phyloP scores from a whole-genome alignment of 1,140 invertebrate genomes.

The Elymnias hypermnestra region DNA sequence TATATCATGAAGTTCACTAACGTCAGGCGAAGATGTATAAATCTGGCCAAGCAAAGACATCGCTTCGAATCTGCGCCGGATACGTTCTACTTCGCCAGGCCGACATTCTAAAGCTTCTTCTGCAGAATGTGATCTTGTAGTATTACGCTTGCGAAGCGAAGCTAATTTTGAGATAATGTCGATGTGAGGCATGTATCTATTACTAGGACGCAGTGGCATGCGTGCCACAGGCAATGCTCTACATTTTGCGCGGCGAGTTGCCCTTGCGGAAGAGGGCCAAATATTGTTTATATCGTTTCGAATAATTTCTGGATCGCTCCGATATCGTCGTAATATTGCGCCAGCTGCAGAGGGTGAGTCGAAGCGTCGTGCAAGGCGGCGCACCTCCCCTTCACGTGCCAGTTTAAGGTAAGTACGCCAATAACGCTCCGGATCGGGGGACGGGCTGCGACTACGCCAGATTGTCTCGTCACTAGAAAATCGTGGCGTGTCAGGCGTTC shows the following conservation, averaged over 20 bases:
- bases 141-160: slow-evolving; percentile 77
- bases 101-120: slow-evolving; percentile 75
- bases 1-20: slow-evolving; percentile 85
- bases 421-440: slow-evolving; percentile 81
- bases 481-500: slow-evolving; percentile 64
- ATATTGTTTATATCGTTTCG: slow-evolving; percentile 75
- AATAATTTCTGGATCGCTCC: slow-evolving; percentile 86
- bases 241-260: slow-evolving; percentile 59
- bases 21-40: slow-evolving; percentile 88
- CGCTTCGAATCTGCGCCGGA: slow-evolving; percentile 81
- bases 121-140: slow-evolving; percentile 50
- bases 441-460: slow-evolving; percentile 80
- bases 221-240: slow-evolving; percentile 79
- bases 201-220: slow-evolving; percentile 79
- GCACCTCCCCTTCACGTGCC: slow-evolving; percentile 85
- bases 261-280: slow-evolving; percentile 58
- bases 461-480: slow-evolving; percentile 81
- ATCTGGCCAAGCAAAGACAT: slow-evolving; percentile 85
- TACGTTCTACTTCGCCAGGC: slow-evolving; percentile 81
- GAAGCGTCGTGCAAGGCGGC: slow-evolving; percentile 83
- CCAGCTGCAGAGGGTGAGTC: slow-evolving; percentile 75
- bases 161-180: slow-evolving; percentile 92
- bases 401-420: slow-evolving; percentile 83
- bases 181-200: slow-evolving; percentile 90
- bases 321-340: slow-evolving; percentile 78